These are phyloP conservation scores for Volucella inflata DNA, from an alignment of 2,888 invertebrate species.

Conservation along the genomic window DNA sequence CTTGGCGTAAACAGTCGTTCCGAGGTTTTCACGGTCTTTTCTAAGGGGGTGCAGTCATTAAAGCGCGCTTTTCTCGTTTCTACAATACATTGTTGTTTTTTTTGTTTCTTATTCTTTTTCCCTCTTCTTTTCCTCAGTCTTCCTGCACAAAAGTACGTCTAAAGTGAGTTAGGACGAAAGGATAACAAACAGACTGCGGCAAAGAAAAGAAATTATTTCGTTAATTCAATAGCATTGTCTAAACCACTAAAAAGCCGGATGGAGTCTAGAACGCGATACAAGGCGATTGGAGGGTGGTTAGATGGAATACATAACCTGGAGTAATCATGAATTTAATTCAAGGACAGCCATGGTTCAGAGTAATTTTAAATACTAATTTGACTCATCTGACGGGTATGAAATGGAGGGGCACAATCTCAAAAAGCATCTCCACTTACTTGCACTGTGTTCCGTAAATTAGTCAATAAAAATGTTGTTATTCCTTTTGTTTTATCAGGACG, in stretches of 20 bases:
- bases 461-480: conserved; percentile 75
- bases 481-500: conserved; percentile 70
- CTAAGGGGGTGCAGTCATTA: conserved; percentile 67
- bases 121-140: not conserved
- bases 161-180: conserved; percentile 75
- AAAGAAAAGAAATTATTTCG: conserved; percentile 75
- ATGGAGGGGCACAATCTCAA: conserved; percentile 58
- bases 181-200: conserved; percentile 75
- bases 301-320: conserved; percentile 55
- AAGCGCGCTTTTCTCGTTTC: conserved; percentile 46
- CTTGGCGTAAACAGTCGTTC: conserved; percentile 73
- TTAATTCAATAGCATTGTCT: conserved; percentile 76
- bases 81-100: not conserved
- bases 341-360: conserved; percentile 30
- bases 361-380: conserved; percentile 72
- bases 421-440: conserved; percentile 60
- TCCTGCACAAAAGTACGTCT: conserved; percentile 13
- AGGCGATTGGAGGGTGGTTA: not conserved
- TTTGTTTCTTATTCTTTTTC: conserved; percentile 22
- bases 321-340: conserved; percentile 54
- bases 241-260: conserved; percentile 74
- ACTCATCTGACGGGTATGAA: conserved; percentile 46
- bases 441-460: conserved; percentile 67
- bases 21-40: conserved; percentile 70
- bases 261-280: conserved; percentile 37